Percentiles rank a stretch among this genome's conserved stretches.
These are phyloP conservation scores for Papilio glaucus DNA, from an alignment of 1,140 invertebrate species.

Conservation along the genomic window DNA sequence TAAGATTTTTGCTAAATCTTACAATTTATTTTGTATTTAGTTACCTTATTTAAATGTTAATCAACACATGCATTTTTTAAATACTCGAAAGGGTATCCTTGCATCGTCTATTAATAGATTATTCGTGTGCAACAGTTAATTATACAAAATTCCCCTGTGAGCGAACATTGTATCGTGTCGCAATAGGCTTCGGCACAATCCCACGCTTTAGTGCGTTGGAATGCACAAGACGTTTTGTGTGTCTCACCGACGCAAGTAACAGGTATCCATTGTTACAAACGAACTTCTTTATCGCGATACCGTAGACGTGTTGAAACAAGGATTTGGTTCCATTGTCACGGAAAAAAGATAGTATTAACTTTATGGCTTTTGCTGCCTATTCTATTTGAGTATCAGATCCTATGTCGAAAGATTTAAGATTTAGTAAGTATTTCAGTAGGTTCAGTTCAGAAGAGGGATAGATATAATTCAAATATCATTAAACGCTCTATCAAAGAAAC, in stretches of 20 bases:
- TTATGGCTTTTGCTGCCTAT: neutral
- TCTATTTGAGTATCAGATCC: neutral
- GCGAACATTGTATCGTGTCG: neutral
- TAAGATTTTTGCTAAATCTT: too few species aligned
- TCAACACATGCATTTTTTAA: too few species aligned
- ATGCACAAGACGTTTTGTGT: slow-evolving; percentile 1
- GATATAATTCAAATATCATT: too few species aligned
- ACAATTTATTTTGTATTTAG: too few species aligned
- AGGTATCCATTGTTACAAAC: neutral
- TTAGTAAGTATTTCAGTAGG: too few species aligned
- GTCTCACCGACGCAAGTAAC: neutral
- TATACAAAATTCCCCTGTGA: slow-evolving; percentile 1
- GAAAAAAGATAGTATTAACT: neutral
- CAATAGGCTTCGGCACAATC: neutral
- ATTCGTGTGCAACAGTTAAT: neutral
- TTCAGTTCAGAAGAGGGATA: too few species aligned
- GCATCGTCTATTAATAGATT: slow-evolving; percentile 1
- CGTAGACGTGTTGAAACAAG: neutral
- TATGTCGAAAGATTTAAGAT: too few species aligned
- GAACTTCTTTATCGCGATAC: slow-evolving; percentile 2
- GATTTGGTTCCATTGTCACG: slow-evolving; percentile 3
- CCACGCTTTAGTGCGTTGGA: slow-evolving; percentile 9
- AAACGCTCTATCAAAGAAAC: too few species aligned
- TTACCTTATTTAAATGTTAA: too few species aligned
- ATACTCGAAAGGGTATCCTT: too few species aligned